A percentile compares a stretch with the other conserved stretches of the same genome.
Evolutionary conservation across 2,797 vertebrate species (phyloP).

Genomic region (Spinus olivaceus): DNA sequence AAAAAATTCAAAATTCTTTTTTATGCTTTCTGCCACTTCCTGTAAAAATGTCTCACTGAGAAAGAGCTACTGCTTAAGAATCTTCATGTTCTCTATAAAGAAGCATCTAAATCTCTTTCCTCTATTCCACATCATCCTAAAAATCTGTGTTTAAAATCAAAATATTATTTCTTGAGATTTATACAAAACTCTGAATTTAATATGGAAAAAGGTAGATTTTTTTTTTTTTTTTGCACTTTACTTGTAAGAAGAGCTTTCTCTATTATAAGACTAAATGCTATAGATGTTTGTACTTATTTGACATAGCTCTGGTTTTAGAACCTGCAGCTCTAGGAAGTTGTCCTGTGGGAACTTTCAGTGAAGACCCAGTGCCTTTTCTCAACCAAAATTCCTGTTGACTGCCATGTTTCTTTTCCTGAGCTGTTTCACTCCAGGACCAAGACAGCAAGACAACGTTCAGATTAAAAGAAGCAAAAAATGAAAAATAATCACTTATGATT

Average conservation of each 20-base stretch:
- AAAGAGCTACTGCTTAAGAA: background rate
- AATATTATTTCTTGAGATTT: background rate
- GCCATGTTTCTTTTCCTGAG: background rate
- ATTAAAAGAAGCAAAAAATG: background rate
- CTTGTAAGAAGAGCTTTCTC: background rate
- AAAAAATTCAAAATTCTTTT: background rate
- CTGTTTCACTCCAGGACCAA: background rate
- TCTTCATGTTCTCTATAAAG: background rate
- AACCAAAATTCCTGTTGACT: background rate
- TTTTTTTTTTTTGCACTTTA: background rate
- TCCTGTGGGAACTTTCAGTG: background rate
- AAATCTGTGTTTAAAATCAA: background rate
- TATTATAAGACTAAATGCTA: background rate
- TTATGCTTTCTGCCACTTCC: background rate
- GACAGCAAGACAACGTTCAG: background rate
- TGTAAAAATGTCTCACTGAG: background rate
- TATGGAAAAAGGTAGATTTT: background rate
- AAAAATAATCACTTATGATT: background rate
- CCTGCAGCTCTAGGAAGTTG: background rate
- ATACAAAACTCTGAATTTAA: background rate
- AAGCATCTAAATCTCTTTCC: background rate
- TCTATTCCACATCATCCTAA: background rate
- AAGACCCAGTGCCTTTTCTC: background rate
- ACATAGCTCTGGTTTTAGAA: background rate
- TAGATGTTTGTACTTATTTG: background rate